Conservation (phyloP, 2,888 invertebrate species). For the Nebria salina region DNA sequence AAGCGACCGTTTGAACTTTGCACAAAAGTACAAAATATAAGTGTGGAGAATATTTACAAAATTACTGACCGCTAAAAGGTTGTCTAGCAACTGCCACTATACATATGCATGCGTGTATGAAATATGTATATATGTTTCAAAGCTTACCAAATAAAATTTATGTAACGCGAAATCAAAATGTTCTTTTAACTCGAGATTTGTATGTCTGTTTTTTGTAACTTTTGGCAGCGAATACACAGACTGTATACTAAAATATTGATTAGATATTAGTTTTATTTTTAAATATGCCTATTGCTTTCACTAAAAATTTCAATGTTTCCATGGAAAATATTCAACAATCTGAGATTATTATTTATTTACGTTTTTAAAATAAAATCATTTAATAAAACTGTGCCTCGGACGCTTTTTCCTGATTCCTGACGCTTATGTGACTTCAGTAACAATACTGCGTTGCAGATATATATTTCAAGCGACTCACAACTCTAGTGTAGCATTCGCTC, state of each 20-base stretch:
- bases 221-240: conserved; percentile 6
- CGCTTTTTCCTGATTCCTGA: background rate
- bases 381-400: background rate
- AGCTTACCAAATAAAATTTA: background rate
- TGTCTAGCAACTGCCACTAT: conserved; percentile 2
- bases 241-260: background rate
- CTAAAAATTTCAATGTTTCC: conserved; percentile 16
- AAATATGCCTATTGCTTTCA: background rate
- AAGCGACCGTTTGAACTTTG: conserved; percentile 44
- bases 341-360: conserved; percentile 20
- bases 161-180: background rate
- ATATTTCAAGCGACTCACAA: background rate
- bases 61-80: too few species aligned
- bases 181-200: background rate
- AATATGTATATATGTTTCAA: too few species aligned
- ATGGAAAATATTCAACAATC: conserved; percentile 9
- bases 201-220: conserved; percentile 20
- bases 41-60: background rate
- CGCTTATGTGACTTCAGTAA: background rate
- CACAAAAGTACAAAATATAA: conserved; percentile 12
- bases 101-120: too few species aligned
- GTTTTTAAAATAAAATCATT: background rate
- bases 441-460: background rate
- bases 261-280: background rate
- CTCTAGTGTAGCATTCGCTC: background rate